Percentiles rank a stretch among this genome's conserved stretches.
Evolutionary conservation across 2,797 vertebrate species (phyloP).

Genomic region (Oryzias dopingdopingensis): DNA sequence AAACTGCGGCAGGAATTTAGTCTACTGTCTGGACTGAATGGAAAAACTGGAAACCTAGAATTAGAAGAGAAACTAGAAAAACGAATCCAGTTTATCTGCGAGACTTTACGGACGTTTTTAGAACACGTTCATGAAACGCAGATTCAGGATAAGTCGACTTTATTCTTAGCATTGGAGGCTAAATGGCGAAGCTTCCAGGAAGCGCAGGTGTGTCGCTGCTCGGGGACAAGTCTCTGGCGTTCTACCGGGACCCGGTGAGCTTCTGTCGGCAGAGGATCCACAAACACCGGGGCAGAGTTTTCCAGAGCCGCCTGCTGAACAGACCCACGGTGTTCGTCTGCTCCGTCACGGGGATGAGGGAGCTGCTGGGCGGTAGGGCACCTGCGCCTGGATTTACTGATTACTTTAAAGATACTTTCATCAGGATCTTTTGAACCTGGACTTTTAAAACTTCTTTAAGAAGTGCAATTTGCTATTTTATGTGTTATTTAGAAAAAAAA

Average conservation of each 20-base stretch:
- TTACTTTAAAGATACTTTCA: too few relatives aligned
- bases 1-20: slow-evolving; percentile 8
- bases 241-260: slow-evolving; percentile 68
- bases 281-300: slow-evolving; percentile 62
- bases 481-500: too few relatives aligned
- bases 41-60: too few relatives aligned
- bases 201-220: slow-evolving; percentile 63
- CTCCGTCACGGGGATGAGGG: slow-evolving; percentile 52
- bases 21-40: neutral
- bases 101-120: neutral
- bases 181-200: slow-evolving; percentile 56
- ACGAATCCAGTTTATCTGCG: neutral
- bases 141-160: too few relatives aligned
- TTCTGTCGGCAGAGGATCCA: slow-evolving; percentile 62
- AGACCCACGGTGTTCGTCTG: slow-evolving; percentile 66
- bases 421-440: too few relatives aligned
- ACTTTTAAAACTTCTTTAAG: too few relatives aligned
- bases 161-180: slow-evolving; percentile 32
- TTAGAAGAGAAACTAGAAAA: too few relatives aligned
- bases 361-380: slow-evolving; percentile 53
- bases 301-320: slow-evolving; percentile 65
- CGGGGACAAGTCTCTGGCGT: slow-evolving; percentile 70
- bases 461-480: too few relatives aligned
- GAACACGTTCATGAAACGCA: too few relatives aligned
- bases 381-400: neutral